Percentiles rank a stretch among this genome's conserved stretches.
Conservation (phyloP, 2,797 vertebrate genomes). For the Enteromius argenteus region DNA sequence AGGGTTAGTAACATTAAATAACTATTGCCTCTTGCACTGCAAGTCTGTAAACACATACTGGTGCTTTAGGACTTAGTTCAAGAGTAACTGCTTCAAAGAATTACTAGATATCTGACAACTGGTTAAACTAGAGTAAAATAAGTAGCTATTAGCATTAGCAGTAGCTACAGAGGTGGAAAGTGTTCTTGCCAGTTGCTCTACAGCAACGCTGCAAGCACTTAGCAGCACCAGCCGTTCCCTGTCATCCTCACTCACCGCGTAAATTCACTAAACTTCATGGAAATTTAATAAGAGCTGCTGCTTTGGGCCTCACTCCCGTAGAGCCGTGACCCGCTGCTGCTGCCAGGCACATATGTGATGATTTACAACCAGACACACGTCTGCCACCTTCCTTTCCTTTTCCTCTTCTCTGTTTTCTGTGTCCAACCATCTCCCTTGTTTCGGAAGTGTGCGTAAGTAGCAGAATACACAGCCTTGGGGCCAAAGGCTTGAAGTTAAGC, state of each 20-base stretch:
- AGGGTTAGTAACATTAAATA: neutral
- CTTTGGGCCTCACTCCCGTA: conserved; percentile 69
- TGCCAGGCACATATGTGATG: conserved; percentile 68
- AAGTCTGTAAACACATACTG: neutral
- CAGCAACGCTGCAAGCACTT: conserved; percentile 65
- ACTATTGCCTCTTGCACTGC: neutral
- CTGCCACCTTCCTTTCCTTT: conserved; percentile 57
- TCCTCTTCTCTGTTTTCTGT: conserved; percentile 41
- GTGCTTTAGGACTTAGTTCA: neutral
- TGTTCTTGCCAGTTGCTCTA: conserved; percentile 70
- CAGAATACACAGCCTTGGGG: conserved; percentile 60
- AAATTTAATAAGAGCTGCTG: conserved; percentile 71
- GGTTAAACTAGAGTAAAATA: conserved; percentile 34
- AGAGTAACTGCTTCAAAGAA: neutral
- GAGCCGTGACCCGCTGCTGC: conserved; percentile 67
- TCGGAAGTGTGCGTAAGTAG: conserved; percentile 63
- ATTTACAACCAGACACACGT: conserved; percentile 67
- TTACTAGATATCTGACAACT: neutral
- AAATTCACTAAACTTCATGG: conserved; percentile 75
- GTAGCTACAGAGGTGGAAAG: conserved; percentile 65
- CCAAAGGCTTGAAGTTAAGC: conserved; percentile 63
- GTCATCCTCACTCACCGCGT: conserved; percentile 71
- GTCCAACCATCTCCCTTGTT: conserved; percentile 52
- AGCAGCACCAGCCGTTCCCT: conserved; percentile 62
- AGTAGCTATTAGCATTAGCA: conserved; percentile 72